These are phyloP conservation scores for Drosophila affinis DNA, from an alignment of 2,888 invertebrate species.

Conservation along the genomic window DNA sequence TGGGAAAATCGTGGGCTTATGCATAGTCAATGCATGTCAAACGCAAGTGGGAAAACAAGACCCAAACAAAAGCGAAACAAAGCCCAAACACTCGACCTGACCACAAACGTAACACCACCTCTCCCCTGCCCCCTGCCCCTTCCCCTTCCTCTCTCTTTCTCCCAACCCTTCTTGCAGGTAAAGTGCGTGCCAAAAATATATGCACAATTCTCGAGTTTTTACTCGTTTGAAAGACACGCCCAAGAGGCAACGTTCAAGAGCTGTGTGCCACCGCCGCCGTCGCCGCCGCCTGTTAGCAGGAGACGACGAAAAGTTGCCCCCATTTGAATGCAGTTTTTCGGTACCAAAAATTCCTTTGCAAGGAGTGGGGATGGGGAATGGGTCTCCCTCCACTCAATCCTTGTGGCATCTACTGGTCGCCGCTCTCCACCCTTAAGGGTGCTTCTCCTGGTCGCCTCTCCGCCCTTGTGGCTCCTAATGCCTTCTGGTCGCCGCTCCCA, in stretches of 20 bases:
- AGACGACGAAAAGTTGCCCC: constrained; percentile 17
- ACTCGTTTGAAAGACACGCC: constrained; percentile 48
- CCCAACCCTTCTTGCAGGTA: not conserved
- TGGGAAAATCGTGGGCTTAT: constrained; percentile 33
- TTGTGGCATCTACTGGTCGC: not conserved
- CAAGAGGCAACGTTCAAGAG: constrained; percentile 28
- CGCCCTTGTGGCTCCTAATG: not conserved
- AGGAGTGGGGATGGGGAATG: too few relatives aligned
- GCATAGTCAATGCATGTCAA: constrained; percentile 76
- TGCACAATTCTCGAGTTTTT: constrained; percentile 55
- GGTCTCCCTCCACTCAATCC: not conserved
- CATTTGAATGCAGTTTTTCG: constrained; percentile 55
- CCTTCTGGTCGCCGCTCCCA: constrained; percentile 14
- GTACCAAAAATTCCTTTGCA: constrained; percentile 9
- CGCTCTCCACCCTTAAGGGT: not conserved
- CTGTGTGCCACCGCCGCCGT: too few relatives aligned
- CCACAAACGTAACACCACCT: constrained; percentile 55
- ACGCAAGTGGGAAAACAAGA: constrained; percentile 59
- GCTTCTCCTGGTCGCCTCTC: not conserved
- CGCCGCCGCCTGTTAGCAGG: not conserved
- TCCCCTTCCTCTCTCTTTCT: not conserved
- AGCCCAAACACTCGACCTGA: constrained; percentile 64
- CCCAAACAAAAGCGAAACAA: constrained; percentile 56
- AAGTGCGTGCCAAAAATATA: constrained; percentile 68
- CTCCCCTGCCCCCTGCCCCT: not conserved